Evolutionary conservation across 1,140 invertebrate genomes (phyloP).

Genomic region (Metaphire vulgaris): DNA sequence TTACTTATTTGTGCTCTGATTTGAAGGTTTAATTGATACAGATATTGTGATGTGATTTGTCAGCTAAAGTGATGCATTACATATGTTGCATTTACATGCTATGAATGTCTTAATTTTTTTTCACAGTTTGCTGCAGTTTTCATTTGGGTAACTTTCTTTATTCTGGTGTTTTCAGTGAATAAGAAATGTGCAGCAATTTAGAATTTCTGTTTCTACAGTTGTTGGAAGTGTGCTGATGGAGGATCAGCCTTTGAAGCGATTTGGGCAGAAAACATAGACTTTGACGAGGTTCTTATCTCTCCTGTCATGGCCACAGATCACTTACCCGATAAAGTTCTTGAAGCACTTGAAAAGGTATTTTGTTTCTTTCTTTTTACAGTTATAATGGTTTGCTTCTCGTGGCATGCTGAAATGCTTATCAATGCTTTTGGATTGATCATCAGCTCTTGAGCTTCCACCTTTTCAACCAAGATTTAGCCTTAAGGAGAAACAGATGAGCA

Average conservation of each 20-base stretch:
- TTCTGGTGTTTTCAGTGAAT: no score
- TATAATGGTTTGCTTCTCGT: not conserved
- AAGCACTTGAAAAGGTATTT: conserved; percentile 76
- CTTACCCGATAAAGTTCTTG: conserved; percentile 82
- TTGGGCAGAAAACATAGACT: conserved; percentile 78
- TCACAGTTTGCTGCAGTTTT: no score
- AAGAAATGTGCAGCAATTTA: no score
- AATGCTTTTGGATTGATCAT: not conserved
- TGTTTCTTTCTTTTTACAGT: not conserved
- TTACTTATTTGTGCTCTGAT: no score
- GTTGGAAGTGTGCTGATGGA: conserved; percentile 42
- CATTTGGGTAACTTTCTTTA: no score
- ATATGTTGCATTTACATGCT: no score
- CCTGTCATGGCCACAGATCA: conserved; percentile 88
- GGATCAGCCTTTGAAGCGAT: conserved; percentile 80
- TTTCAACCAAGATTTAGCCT: not conserved
- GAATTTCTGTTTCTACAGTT: conserved; percentile 30
- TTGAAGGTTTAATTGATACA: no score
- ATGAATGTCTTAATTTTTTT: no score
- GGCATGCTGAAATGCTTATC: not conserved
- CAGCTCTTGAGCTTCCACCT: not conserved
- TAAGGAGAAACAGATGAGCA: not conserved
- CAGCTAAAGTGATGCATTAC: no score
- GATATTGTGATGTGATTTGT: no score
- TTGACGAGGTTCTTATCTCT: conserved; percentile 84